These are phyloP conservation scores for Brachyptera risi DNA, from an alignment of 2,888 invertebrate genomes.

Conservation along the genomic window DNA sequence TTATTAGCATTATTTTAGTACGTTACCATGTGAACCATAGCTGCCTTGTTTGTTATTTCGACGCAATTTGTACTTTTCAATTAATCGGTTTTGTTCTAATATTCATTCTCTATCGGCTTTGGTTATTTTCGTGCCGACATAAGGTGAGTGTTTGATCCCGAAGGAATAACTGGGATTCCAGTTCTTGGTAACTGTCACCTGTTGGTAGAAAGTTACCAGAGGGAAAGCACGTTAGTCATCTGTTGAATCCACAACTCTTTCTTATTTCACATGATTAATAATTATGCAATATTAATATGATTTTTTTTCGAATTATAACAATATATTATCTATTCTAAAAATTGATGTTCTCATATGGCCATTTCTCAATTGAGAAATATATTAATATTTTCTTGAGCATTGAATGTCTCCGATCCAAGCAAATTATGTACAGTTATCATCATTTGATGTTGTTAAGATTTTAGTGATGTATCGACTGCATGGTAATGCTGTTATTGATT, in stretches of 20 bases:
- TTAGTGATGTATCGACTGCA: too few relatives aligned
- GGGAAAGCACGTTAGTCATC: constrained; percentile 18
- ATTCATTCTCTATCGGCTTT: not conserved
- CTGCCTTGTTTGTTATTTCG: not conserved
- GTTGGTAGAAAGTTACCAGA: constrained; percentile 16
- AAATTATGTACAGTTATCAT: too few relatives aligned
- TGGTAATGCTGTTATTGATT: too few relatives aligned
- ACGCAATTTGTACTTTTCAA: not conserved
- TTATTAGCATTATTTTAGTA: not conserved
- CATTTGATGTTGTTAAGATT: too few relatives aligned
- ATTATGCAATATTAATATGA: not conserved
- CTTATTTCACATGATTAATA: not conserved
- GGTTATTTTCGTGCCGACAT: constrained; percentile 25
- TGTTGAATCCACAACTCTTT: not conserved
- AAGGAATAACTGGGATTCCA: constrained; percentile 33
- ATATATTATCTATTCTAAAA: not conserved
- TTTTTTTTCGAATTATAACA: not conserved
- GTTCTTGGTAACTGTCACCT: constrained; percentile 31
- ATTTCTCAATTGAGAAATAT: not conserved
- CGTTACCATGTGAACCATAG: not conserved
- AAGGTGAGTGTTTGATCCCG: constrained; percentile 34
- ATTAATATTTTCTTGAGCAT: too few relatives aligned
- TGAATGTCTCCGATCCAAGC: too few relatives aligned
- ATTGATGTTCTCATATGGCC: not conserved
- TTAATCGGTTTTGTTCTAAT: not conserved